A percentile compares a stretch with the other conserved stretches of the same genome.
These are phyloP conservation scores for Numenius phaeopus DNA, from an alignment of 2,797 vertebrate species.

Conservation along the genomic window DNA sequence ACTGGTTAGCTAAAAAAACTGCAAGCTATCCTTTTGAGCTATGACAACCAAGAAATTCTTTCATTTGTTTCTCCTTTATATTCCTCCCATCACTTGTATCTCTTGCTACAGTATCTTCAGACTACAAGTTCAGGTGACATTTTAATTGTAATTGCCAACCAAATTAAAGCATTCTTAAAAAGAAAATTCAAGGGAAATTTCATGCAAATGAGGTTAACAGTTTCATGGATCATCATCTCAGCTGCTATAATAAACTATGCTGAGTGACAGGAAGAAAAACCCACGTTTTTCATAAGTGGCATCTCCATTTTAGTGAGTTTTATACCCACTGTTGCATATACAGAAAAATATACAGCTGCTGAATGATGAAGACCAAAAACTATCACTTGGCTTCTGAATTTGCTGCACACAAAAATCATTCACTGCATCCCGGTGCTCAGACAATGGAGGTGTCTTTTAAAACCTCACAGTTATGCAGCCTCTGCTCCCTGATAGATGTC, in stretches of 20 bases:
- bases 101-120: not conserved
- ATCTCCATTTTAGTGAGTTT: not conserved
- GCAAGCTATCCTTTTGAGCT: not conserved
- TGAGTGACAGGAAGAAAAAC: rapidly evolving
- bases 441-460: not conserved
- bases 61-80: not conserved
- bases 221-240: not conserved
- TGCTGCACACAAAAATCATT: not conserved
- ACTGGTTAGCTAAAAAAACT: not conserved
- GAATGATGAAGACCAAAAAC: not conserved
- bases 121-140: not conserved
- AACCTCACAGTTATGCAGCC: not conserved
- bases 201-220: not conserved
- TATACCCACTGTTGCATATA: not conserved
- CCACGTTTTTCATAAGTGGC: not conserved
- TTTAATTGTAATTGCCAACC: not conserved
- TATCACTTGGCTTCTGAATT: not conserved
- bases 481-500: not conserved
- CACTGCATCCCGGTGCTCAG: not conserved
- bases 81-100: not conserved
- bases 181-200: not conserved
- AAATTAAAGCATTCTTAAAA: not conserved
- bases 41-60: not conserved
- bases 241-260: not conserved
- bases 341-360: not conserved